These are phyloP conservation scores for Amaurobius ferox DNA, from an alignment of 2,888 invertebrate genomes.

Conservation along the genomic window DNA sequence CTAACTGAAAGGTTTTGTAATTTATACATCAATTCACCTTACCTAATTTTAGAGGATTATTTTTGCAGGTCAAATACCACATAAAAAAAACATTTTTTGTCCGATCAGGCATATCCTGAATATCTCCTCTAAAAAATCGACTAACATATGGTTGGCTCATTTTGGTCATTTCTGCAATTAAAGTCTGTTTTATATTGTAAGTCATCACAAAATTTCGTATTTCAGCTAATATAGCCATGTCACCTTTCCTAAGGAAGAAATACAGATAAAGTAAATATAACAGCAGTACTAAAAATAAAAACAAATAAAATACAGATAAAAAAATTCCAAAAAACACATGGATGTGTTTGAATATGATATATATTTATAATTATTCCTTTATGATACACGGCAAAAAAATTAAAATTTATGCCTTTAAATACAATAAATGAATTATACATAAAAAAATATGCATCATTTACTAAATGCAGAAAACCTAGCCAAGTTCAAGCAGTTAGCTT, in stretches of 20 bases:
- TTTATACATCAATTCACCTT: conserved; percentile 28
- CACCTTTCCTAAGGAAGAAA: conserved; percentile 75
- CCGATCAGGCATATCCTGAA: conserved; percentile 79
- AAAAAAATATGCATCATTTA: too few relatives aligned
- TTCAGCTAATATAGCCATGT: conserved; percentile 78
- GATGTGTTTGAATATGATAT: too few relatives aligned
- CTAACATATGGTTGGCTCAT: conserved; percentile 80
- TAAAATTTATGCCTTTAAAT: too few relatives aligned
- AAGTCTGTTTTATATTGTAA: conserved; percentile 79
- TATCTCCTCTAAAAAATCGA: conserved; percentile 79
- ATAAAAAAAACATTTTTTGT: conserved; percentile 79
- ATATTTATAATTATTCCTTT: too few relatives aligned
- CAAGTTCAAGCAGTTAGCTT: too few relatives aligned
- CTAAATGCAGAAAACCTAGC: too few relatives aligned
- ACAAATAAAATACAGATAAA: background rate
- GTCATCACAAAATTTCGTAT: conserved; percentile 79
- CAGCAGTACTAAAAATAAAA: background rate
- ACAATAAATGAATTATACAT: too few relatives aligned
- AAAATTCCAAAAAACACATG: too few relatives aligned
- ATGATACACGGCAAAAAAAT: too few relatives aligned
- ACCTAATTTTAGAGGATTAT: conserved; percentile 77
- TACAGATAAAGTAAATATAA: conserved; percentile 12
- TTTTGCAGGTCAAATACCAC: conserved; percentile 79
- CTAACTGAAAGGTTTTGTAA: too few relatives aligned
- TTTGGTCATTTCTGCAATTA: conserved; percentile 79